Conservation (phyloP, 2,888 invertebrate genomes). For the Oscheius sp. region DNA sequence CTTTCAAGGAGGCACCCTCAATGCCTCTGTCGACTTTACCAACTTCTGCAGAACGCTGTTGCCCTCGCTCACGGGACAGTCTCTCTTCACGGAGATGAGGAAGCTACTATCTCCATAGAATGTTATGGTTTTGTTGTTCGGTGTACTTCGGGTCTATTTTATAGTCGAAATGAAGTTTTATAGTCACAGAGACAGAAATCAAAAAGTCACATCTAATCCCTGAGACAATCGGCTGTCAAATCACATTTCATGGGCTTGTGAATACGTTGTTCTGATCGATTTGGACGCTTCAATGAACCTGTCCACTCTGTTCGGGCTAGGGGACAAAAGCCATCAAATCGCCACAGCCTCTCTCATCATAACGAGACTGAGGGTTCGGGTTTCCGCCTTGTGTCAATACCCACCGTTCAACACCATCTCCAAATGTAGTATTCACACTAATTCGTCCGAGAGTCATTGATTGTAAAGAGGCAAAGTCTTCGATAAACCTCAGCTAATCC, state of each 20-base stretch:
- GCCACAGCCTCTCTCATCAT: background rate
- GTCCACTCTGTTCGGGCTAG: constrained; percentile 12
- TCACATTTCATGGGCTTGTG: constrained; percentile 9
- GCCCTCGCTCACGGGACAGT: constrained; percentile 7
- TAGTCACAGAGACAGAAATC: too few species aligned
- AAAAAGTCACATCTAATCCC: background rate
- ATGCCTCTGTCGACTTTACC: constrained; percentile 2
- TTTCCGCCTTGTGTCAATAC: background rate
- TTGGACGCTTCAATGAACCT: constrained; percentile 23
- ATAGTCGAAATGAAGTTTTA: background rate
- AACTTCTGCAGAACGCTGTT: constrained; percentile 4
- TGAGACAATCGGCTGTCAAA: constrained; percentile 12
- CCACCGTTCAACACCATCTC: background rate
- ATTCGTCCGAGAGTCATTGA: background rate
- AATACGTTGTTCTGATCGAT: constrained; percentile 14
- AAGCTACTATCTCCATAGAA: constrained; percentile 16
- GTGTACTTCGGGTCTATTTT: background rate
- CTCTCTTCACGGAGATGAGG: constrained; percentile 30
- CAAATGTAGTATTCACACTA: constrained; percentile 5
- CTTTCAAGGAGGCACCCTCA: background rate
- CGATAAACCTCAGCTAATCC: constrained; percentile 32
- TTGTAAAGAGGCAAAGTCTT: background rate
- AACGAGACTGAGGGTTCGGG: background rate
- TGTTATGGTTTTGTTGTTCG: background rate
- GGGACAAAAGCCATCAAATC: constrained; percentile 30